Evolutionary conservation across 2,797 vertebrate genomes (phyloP), one percentile per base, ranked within the genome.

Genomic region (Tangara arthus): DNA sequence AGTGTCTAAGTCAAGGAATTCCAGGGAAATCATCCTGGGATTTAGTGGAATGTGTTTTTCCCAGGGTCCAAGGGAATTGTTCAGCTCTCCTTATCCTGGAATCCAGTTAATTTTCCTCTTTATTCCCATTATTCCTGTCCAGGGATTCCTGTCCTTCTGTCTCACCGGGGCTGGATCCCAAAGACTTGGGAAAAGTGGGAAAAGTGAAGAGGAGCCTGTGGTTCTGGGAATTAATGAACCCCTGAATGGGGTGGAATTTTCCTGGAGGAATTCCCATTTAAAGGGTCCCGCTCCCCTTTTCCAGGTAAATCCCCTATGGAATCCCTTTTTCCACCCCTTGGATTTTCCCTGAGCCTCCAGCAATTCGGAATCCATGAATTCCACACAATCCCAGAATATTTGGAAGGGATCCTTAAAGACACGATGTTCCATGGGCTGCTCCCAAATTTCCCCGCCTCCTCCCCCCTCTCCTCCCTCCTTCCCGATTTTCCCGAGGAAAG

Each of bases 141-240:
- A 41, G 61, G 13, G 8, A 69, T 39, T 7, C 27, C 19, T 49
- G 24, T 17, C 39, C 50, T n/a, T 6, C 24, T 61, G 19, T 17
- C 15, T 46, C 19, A 1, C 9, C 0, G 0, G 0, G 6, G 3
- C 47, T 32, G 21, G 27, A 37, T 79, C 11, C 23, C 61, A 10
- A 13, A 6, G 14, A 41, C 4, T 35, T 23, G 21, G 12, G 6
- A 77, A 46, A 69, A 16, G 8, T 46, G 41, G n/a, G 27, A 20
- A 28, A 53, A 66, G 24, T 22, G 41, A 27, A 28, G 13, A 42
- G 5, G 9, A 53, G 7, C 6, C 46, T 15, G 2, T 2, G 23
- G 16, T 35, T 28, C 23, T 30, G n/a, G 18, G 53, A 16, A 23
- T 41, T 23, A 23, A 69, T 6, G 15, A 61, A 37, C 0, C 2